A percentile compares a stretch with the other conserved stretches of the same genome.
These are phyloP conservation scores for Petrolisthes cinctipes DNA, from an alignment of 2,888 invertebrate species.

Conservation along the genomic window DNA sequence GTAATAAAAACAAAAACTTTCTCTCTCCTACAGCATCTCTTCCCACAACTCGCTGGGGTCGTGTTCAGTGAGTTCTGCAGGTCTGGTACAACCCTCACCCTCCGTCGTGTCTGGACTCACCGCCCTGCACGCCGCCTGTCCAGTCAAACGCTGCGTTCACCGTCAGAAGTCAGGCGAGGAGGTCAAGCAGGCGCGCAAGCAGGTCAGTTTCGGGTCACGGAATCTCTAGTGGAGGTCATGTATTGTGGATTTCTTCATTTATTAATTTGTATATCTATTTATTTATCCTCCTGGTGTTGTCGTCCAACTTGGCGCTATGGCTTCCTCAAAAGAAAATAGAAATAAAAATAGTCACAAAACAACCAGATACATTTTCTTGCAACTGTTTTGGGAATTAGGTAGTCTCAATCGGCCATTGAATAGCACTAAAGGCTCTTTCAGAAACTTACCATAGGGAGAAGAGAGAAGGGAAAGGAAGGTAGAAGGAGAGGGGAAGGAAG, in stretches of 20 bases:
- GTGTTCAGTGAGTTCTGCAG: constrained; percentile 22
- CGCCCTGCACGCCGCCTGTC: constrained; percentile 35
- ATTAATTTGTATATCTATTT: too few species aligned
- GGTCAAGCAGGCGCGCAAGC: constrained; percentile 50
- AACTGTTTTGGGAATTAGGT: too few species aligned
- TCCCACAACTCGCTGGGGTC: constrained; percentile 47
- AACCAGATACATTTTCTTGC: too few species aligned
- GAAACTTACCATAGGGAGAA: not conserved
- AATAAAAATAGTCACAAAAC: too few species aligned
- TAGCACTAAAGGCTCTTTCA: not conserved
- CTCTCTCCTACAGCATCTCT: constrained; percentile 43
- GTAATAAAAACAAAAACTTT: not conserved
- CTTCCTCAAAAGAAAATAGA: too few species aligned
- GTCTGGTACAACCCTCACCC: constrained; percentile 45
- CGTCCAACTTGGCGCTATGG: too few species aligned
- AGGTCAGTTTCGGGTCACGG: constrained; percentile 21
- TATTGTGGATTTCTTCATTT: not conserved
- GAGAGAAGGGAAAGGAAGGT: not conserved
- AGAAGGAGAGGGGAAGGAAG: not conserved
- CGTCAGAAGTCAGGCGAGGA: constrained; percentile 51
- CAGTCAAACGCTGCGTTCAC: constrained; percentile 46
- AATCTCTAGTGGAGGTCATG: not conserved
- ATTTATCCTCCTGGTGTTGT: too few species aligned
- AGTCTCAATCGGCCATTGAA: too few species aligned
- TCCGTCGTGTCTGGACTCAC: constrained; percentile 35